A percentile compares a stretch with the other conserved stretches of the same genome.
Evolutionary conservation across 2,888 invertebrate genomes (phyloP).

Genomic region (Caenorhabditis sulstoni): DNA sequence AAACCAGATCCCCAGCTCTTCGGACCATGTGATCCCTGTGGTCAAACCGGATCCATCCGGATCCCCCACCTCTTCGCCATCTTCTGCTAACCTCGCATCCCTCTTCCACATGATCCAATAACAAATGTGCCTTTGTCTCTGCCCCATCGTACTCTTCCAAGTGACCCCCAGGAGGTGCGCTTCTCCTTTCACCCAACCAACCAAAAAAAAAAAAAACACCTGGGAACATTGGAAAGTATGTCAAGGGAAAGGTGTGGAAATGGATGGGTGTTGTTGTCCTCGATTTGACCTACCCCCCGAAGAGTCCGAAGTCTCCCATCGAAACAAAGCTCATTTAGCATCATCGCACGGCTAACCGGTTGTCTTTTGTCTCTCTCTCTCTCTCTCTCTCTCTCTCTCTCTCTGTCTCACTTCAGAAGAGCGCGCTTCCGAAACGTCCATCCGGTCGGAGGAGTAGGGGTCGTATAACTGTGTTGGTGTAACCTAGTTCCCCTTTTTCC

Average conservation of each 20-base stretch:
- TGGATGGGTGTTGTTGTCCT: too few species aligned
- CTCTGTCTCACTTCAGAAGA: too few species aligned
- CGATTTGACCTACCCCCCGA: too few species aligned
- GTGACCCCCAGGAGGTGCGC: neutral
- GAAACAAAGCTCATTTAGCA: neutral
- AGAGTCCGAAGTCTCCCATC: neutral
- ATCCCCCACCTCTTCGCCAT: too few species aligned
- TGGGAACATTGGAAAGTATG: neutral
- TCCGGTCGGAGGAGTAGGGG: neutral
- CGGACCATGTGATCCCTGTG: too few species aligned
- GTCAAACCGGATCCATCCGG: neutral
- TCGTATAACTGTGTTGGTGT: slow-evolving; percentile 1
- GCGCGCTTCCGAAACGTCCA: too few species aligned
- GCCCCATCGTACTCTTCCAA: too few species aligned
- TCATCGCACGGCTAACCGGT: neutral
- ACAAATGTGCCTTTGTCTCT: neutral
- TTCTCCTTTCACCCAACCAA: neutral
- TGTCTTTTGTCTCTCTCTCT: neutral
- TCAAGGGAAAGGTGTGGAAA: neutral
- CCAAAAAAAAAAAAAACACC: neutral
- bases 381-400: too few species aligned
- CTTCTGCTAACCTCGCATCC: too few species aligned
- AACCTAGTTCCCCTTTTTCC: slow-evolving; percentile 3
- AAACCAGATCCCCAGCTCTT: too few species aligned
- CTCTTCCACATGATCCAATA: neutral